phyloP scores from a whole-genome alignment of 2,113 vertebrate genomes.

The Hippolais icterina region DNA sequence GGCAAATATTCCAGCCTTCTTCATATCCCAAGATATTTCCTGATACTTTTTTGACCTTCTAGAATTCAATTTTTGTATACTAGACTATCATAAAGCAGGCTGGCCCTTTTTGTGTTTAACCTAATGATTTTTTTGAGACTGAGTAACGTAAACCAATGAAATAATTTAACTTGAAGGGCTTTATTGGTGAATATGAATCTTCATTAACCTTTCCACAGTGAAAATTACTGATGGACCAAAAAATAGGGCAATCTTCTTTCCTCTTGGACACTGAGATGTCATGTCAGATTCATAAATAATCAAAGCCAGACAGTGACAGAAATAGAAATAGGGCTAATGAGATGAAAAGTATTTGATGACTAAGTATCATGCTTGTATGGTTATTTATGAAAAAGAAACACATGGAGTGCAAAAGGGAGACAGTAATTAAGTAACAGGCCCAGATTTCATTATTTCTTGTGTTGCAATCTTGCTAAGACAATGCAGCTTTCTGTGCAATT shows the following conservation, averaged over 20 bases:
- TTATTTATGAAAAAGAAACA: neutral
- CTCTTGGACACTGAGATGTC: neutral
- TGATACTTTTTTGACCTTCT: neutral
- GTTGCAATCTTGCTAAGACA: neutral
- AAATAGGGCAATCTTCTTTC: neutral
- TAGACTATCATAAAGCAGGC: neutral
- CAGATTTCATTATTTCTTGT: neutral
- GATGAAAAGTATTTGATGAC: neutral
- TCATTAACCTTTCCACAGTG: neutral
- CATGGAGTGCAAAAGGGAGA: neutral
- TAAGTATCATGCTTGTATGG: neutral
- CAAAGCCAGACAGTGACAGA: neutral
- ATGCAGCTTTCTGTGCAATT: neutral
- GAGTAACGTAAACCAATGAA: neutral
- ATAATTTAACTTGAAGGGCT: neutral
- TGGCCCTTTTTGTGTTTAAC: neutral
- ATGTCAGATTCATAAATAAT: neutral
- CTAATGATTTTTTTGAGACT: neutral
- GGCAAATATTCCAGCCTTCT: rapidly evolving
- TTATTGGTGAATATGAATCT: neutral
- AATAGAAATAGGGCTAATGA: neutral
- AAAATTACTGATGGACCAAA: neutral
- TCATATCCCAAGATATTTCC: neutral
- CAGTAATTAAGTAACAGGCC: neutral
- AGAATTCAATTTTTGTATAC: neutral